These are phyloP conservation scores for Odocoileus virginianus DNA, from an alignment of 2,113 vertebrate species.

Conservation along the genomic window DNA sequence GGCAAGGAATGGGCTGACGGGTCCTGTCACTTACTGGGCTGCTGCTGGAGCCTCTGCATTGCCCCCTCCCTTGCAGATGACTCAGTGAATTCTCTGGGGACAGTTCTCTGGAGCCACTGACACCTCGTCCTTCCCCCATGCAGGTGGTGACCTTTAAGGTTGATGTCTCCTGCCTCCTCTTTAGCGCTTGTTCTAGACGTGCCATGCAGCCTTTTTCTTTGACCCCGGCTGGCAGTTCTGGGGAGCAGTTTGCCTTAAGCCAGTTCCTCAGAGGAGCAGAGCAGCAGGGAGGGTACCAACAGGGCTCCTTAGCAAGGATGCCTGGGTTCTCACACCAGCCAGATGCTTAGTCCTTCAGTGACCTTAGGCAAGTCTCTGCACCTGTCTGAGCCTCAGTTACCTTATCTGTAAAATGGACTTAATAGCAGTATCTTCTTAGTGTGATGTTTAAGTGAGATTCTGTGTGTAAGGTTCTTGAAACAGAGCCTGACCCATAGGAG, in stretches of 20 bases:
- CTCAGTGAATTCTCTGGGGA: neutral
- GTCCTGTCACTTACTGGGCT: neutral
- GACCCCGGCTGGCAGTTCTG: neutral
- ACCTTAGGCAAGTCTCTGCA: neutral
- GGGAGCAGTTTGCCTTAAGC: neutral
- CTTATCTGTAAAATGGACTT: neutral
- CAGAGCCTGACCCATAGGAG: neutral
- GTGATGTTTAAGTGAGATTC: neutral
- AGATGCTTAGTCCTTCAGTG: neutral
- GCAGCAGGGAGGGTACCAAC: neutral
- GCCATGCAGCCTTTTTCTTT: fast-evolving
- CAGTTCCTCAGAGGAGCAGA: neutral
- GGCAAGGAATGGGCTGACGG: neutral
- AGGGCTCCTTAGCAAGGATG: neutral
- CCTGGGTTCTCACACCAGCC: neutral
- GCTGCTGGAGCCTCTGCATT: fast-evolving
- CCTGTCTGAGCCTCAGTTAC: neutral
- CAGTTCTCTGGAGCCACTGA: neutral
- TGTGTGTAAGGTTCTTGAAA: neutral
- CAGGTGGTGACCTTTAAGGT: neutral
- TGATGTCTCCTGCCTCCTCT: neutral
- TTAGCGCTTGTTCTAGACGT: neutral
- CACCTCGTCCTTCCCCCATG: fast-evolving
- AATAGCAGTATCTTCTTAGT: neutral
- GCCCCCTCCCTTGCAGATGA: fast-evolving